Evolutionary conservation across 2,888 invertebrate species (phyloP), one percentile per base, ranked within the genome.

Genomic region (Parnassius glacialis): DNA sequence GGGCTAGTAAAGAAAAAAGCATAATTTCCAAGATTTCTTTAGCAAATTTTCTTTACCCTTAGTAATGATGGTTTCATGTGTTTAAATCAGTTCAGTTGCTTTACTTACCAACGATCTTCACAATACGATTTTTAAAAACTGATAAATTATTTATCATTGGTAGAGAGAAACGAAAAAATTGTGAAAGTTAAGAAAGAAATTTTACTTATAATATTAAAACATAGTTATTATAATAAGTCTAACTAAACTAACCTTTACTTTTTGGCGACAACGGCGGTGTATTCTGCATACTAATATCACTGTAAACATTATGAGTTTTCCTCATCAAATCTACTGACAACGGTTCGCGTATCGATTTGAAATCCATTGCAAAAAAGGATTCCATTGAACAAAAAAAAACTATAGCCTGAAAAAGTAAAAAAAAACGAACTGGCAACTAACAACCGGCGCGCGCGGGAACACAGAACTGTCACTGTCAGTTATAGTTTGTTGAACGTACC

Each of bases 231-330:
- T 34, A 34, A 7, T 34, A 34, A 34, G 34, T 34, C n/a, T n/a
- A 34, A 34, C 1, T 11, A 48, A 52, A 75, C 76, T 67, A 81
- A 89, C 87, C 87, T 86, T 84, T 87, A 62, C 83, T 83, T 62
- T 84, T 87, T 1, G 88, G 88, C 2, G 88, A 89, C 2, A 84
- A 78, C 0, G 87, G 87, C 9, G 88, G 87, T 1, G 87, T 85
- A 65, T 78, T 80, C 13, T 76, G 71, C 25, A 76, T 54, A 3
- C 45, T 52, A 45, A 59, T 71, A 57, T 74, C 79, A 71, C 73
- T 73, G 59, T 70, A 84, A 68, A 70, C 56, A 59, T 80, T 57
- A 59, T 80, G 75, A 34, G 43, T 44, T 66, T 81, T 81, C 12
- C 74, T 64, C 67, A 82, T 73, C 3, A 85, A 74, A 71, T 85